phyloP scores from a whole-genome alignment of 2,888 invertebrate species.

The Lasiommata megera region DNA sequence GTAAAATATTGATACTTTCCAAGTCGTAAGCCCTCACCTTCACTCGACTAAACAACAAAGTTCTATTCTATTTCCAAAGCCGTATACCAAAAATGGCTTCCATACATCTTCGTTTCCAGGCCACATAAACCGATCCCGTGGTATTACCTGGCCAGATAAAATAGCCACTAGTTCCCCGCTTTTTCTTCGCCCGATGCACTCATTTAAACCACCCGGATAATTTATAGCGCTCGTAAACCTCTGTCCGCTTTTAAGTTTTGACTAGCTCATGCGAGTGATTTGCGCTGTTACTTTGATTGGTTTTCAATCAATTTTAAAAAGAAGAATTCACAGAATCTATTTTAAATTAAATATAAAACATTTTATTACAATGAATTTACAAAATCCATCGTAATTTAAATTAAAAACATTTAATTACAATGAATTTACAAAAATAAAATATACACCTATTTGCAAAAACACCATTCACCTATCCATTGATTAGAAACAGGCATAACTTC shows the following conservation, averaged over 20 bases:
- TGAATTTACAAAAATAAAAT: no score
- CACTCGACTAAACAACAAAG: neutral
- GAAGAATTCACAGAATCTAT: neutral
- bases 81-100: conserved; percentile 12
- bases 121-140: conserved; percentile 39
- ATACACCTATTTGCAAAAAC: no score
- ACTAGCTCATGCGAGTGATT: conserved; percentile 6
- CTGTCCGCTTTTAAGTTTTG: conserved; percentile 56
- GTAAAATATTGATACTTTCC: neutral
- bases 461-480: no score
- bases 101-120: conserved; percentile 32
- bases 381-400: no score
- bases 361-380: no score
- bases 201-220: conserved; percentile 49
- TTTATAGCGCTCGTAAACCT: conserved; percentile 64
- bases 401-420: no score
- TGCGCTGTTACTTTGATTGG: neutral
- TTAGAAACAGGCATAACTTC: no score
- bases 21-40: neutral
- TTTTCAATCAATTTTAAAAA: neutral
- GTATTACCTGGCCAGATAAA: conserved; percentile 53
- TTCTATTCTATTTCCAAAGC: conserved; percentile 23
- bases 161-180: conserved; percentile 38
- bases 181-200: conserved; percentile 36
- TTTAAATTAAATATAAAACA: no score